Conservation (phyloP, 1,140 invertebrate genomes). For the Drosophila pachea region DNA sequence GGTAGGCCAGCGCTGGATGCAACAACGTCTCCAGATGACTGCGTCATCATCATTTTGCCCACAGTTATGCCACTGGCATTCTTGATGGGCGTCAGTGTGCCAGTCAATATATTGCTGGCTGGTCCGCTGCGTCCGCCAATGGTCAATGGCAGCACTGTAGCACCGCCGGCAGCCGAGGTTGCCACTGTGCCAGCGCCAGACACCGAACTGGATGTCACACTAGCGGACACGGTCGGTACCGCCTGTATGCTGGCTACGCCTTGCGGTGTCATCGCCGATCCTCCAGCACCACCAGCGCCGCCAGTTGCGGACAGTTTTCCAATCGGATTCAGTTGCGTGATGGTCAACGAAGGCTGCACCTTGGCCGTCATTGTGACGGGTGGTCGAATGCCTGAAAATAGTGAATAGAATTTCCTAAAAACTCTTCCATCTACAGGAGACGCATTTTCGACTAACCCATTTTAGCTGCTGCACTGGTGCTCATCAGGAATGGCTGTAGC, state of each 20-base stretch:
- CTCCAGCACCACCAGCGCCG: slow-evolving; percentile 8
- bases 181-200: slow-evolving; percentile 41
- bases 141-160: slow-evolving; percentile 70
- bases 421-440: background rate
- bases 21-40: slow-evolving; percentile 41
- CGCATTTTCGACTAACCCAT: slow-evolving; percentile 56
- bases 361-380: slow-evolving; percentile 75
- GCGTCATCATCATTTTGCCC: slow-evolving; percentile 75
- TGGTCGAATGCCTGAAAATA: slow-evolving; percentile 56
- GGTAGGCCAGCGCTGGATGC: slow-evolving; percentile 3
- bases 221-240: slow-evolving; percentile 51
- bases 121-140: slow-evolving; percentile 60
- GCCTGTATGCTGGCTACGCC: slow-evolving; percentile 72
- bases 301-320: slow-evolving; percentile 56
- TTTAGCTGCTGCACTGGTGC: slow-evolving; percentile 64
- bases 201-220: slow-evolving; percentile 48
- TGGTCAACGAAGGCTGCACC: slow-evolving; percentile 75
- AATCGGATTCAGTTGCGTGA: slow-evolving; percentile 73
- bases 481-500: slow-evolving; percentile 75
- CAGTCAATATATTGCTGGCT: slow-evolving; percentile 62
- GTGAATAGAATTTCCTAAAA: background rate
- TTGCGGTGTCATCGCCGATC: slow-evolving; percentile 52
- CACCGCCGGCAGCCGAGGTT: slow-evolving; percentile 54
- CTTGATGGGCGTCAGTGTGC: slow-evolving; percentile 72
- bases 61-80: slow-evolving; percentile 68